Conservation (phyloP, 2,113 vertebrate species). For the Macaca nemestrina region DNA sequence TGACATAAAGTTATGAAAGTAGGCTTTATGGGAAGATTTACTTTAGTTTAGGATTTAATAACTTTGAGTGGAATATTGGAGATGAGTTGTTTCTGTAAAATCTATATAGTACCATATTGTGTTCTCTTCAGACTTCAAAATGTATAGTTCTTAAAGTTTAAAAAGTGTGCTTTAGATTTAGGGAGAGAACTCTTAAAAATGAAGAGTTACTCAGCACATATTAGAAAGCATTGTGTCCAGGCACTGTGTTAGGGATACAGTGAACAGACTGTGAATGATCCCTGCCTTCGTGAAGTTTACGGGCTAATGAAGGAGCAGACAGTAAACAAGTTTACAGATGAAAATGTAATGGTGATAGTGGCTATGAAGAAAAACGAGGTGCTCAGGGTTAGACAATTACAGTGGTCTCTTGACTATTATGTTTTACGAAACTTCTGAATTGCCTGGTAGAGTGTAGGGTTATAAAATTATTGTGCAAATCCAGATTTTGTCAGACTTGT, state of each 20-base stretch:
- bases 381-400: not conserved
- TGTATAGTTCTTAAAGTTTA: constrained; percentile 19
- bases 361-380: not conserved
- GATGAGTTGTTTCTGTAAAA: not conserved
- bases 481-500: not conserved
- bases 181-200: constrained; percentile 22
- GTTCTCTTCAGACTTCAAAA: not conserved
- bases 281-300: not conserved
- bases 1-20: not conserved
- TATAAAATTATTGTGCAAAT: constrained; percentile 28
- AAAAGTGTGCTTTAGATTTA: constrained; percentile 29
- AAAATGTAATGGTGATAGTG: not conserved
- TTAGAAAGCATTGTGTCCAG: not conserved
- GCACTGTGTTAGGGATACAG: not conserved
- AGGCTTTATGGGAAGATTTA: not conserved
- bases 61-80: constrained; percentile 34
- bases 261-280: not conserved
- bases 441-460: not conserved
- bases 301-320: not conserved
- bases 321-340: not conserved
- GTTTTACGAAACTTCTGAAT: constrained; percentile 30
- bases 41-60: constrained; percentile 33
- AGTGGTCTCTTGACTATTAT: not conserved
- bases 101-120: not conserved
- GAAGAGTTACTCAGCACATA: not conserved